Conservation (phyloP, 2,113 vertebrate genomes). For the Muntiacus reevesi region DNA sequence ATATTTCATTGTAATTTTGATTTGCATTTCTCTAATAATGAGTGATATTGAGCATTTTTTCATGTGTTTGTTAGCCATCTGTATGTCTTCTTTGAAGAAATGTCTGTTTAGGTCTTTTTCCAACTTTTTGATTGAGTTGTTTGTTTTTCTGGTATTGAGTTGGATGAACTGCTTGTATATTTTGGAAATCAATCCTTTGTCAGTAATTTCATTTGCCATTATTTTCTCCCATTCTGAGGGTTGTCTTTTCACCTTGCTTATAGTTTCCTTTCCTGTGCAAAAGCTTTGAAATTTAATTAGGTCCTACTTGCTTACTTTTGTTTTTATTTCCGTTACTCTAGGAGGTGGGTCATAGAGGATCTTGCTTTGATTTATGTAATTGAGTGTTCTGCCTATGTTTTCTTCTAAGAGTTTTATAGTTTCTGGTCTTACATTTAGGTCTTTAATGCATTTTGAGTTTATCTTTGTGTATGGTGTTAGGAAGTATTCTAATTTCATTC, state of each 20-base stretch:
- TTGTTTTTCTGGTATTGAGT: not conserved
- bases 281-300: not conserved
- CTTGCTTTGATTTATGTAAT: not conserved
- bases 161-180: not conserved
- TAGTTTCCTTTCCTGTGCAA: not conserved
- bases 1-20: not conserved
- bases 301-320: not conserved
- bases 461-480: not conserved
- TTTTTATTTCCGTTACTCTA: not conserved
- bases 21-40: not conserved
- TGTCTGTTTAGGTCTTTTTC: not conserved
- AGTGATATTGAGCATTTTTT: not conserved
- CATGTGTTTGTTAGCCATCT: not conserved
- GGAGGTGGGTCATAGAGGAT: not conserved
- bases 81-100: not conserved
- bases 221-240: not conserved
- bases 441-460: not conserved
- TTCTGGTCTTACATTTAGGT: not conserved
- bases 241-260: not conserved
- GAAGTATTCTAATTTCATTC: not conserved
- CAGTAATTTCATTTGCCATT: not conserved
- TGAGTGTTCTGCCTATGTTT: not conserved
- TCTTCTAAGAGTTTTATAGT: not conserved
- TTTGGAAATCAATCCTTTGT: not conserved
- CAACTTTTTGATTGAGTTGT: not conserved